phyloP scores from a whole-genome alignment of 2,113 vertebrate species.

The Zonotrichia leucophrys region DNA sequence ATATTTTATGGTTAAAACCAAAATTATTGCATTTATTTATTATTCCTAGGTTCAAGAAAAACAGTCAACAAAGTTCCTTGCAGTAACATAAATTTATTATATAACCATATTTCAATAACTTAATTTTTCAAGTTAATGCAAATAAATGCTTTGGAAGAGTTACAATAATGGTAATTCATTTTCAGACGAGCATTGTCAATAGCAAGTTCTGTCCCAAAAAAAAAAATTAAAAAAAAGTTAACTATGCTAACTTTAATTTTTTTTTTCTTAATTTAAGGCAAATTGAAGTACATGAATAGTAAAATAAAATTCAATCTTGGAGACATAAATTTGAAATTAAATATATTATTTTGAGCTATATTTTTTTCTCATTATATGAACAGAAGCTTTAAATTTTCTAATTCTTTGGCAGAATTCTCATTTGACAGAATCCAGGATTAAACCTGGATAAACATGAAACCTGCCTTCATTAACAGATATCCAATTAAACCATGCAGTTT shows the following conservation, averaged over 20 bases:
- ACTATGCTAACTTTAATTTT: background rate
- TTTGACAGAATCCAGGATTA: slow-evolving; percentile 9
- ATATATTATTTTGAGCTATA: background rate
- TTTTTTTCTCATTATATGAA: background rate
- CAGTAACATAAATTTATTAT: background rate
- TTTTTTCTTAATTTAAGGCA: background rate
- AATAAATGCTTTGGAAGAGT: background rate
- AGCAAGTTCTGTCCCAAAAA: background rate
- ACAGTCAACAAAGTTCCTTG: background rate
- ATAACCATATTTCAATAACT: background rate
- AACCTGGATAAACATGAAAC: background rate
- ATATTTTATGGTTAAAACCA: background rate
- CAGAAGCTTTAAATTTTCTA: background rate
- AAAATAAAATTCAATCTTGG: background rate
- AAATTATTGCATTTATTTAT: background rate
- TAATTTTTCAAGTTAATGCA: background rate
- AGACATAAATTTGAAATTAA: background rate
- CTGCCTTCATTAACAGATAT: slow-evolving; percentile 23
- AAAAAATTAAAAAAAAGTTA: background rate
- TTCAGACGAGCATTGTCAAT: background rate
- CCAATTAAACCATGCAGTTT: slow-evolving; percentile 6
- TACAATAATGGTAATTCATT: background rate
- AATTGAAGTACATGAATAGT: background rate
- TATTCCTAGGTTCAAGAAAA: background rate
- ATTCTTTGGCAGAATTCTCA: background rate